phyloP scores from a whole-genome alignment of 1,140 invertebrate genomes.

The Gerris buenoi region DNA sequence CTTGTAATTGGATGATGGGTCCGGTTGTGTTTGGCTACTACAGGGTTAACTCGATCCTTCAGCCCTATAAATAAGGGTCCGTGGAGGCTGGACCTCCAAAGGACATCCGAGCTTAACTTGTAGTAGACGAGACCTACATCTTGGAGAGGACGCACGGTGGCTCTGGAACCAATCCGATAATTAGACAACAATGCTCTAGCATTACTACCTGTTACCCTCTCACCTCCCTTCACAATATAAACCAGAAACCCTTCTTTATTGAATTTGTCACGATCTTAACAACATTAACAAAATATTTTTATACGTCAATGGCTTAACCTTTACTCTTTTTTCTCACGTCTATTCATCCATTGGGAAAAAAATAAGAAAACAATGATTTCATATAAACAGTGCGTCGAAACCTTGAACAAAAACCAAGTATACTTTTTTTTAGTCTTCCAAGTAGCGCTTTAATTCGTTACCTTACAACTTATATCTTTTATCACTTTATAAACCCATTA shows the following conservation, averaged over 20 bases:
- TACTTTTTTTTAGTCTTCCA: too few relatives aligned
- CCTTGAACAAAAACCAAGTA: too few relatives aligned
- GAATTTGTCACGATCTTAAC: neutral
- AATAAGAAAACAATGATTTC: too few relatives aligned
- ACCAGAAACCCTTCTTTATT: neutral
- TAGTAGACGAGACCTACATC: neutral
- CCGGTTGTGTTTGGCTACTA: neutral
- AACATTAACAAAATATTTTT: neutral
- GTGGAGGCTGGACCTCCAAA: too few relatives aligned
- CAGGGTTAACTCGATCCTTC: neutral
- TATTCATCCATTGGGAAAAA: too few relatives aligned
- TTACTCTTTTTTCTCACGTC: too few relatives aligned
- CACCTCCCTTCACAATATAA: neutral
- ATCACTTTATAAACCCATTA: too few relatives aligned
- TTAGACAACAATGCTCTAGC: neutral
- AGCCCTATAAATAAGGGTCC: neutral
- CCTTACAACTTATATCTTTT: too few relatives aligned
- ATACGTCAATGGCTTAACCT: too few relatives aligned
- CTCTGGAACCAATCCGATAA: neutral
- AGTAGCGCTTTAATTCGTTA: too few relatives aligned
- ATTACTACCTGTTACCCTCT: neutral
- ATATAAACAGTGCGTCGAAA: too few relatives aligned
- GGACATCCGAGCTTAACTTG: neutral
- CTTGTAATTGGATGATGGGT: neutral
- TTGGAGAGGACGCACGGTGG: neutral